Base-by-base conservation (phyloP, 53 echinoderm and acorn worm species). In the Luidia sarsii region DNA sequence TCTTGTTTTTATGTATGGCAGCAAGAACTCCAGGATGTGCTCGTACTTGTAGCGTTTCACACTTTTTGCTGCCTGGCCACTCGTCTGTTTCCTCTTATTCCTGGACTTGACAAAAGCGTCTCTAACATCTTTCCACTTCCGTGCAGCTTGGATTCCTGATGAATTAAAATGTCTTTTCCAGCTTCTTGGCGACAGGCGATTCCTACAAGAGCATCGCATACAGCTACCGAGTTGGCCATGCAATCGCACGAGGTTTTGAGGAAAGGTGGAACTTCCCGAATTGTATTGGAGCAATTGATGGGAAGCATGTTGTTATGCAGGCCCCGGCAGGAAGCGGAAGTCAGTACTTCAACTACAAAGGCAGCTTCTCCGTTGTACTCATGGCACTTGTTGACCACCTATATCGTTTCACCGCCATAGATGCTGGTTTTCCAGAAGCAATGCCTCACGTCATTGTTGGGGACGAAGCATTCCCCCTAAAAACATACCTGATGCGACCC, bases 211-310 rank as follows among this genome's bases (percentile, higher is more conserved):
- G 28, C 28, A 57, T 57, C 4, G 24, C 59, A 27, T 57, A 41
- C 41, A 63, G 63, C 35, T 34, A 63, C 16, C 63, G 63, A 33
- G 34, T 63, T 34, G 63, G 63, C 63, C 63, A 34, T 63, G 36
- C 63, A 4, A 34, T 36, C 27, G 25, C n/a, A n/a, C n/a, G n/a
- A n/a, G n/a, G n/a, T n/a, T n/a, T n/a, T 57, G 59, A 57, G 59
- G 59, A 57, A 29, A 25, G 59, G 28, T 83, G 83, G 83, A 83
- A 83, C 48, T 83, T 56, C 33, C 83, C 83, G 28, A 69, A 69
- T 35, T 83, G 83, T 70, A 8, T 83, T 50, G 83, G 83, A 19
- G 83, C 83, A n/a, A 68, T 83, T 15, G 83, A 83, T 83, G 83
- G 83, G 14, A 83, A 83, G 32, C 83, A 83, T 57, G 70, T 83